Base-by-base conservation (phyloP, 2,113 vertebrate species). In the Lucifuga dentata region DNA sequence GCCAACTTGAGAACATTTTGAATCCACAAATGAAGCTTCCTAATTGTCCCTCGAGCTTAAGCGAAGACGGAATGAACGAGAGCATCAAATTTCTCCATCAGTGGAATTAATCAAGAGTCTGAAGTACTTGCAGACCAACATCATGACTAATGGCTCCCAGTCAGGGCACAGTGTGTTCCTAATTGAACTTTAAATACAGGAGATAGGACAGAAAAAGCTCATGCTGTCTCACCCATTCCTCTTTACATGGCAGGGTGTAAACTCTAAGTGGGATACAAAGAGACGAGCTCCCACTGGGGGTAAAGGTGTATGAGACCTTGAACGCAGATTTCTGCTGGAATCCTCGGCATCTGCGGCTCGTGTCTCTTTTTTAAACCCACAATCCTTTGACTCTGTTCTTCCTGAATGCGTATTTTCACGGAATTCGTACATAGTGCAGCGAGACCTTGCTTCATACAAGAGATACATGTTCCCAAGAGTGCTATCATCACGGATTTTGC, bases 81-180 rank as follows among this genome's bases (percentile, higher is more conserved):
- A 32, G 59, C 73, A 55, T 80, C 69, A 45, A 75, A 80, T 62
- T 68, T 70, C 52, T 82, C 52, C 78, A 73, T 73, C 55, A 49
- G 51, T 49, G 81, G 79, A 86, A 84, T 85, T 83, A 89, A 89
- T 88, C 62, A 81, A 57, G 51, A 83, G 60, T 26, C 61, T 41
- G 32, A 39, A 78, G 80, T 13, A 19, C 67, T 85, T 60, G 32
- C 6, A 23, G 60, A 58, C 39, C 39, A 51, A 61, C 51, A 56
- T 82, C 68, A 58, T 21, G 3, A 72, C 66, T 63, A 81, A 80
- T 81, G 70, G 72, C 60, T 84, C 44, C 7, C 11, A 74, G 62
- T 73, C 26, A 17, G 38, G 48, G 66, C 60, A 66, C 73, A 76
- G 29, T 1, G 17, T 51, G 59, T 82, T 67, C 73, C 60, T 64